Percentiles rank a stretch among this genome's conserved stretches.
phyloP scores from a whole-genome alignment of 1,140 invertebrate genomes.

The Listronotus bonariensis region DNA sequence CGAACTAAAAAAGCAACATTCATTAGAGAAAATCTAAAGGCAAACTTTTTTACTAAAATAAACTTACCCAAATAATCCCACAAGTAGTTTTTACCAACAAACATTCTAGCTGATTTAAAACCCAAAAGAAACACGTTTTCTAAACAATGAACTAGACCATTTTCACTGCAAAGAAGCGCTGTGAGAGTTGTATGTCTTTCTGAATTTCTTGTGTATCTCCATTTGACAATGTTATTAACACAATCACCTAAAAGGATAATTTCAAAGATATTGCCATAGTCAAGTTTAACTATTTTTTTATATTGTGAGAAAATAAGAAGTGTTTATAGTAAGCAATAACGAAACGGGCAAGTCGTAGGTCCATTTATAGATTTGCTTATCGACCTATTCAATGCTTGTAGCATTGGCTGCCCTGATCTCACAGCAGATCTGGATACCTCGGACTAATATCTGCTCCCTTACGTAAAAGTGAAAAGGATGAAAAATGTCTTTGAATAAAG shows the following conservation, averaged over 20 bases:
- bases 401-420: too few species aligned
- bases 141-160: constrained; percentile 88
- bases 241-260: constrained; percentile 74
- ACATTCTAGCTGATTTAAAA: constrained; percentile 88
- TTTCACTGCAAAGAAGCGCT: constrained; percentile 90
- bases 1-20: constrained; percentile 66
- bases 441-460: too few species aligned
- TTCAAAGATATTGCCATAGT: not conserved
- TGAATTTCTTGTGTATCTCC: constrained; percentile 81
- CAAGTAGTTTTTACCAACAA: constrained; percentile 92
- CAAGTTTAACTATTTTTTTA: not conserved
- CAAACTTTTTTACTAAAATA: not conserved
- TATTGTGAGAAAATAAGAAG: not conserved
- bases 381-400: too few species aligned
- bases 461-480: too few species aligned
- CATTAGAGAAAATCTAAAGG: not conserved
- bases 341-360: too few species aligned
- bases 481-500: too few species aligned
- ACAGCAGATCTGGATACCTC: too few species aligned
- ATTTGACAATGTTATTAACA: constrained; percentile 96
- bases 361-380: too few species aligned
- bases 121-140: constrained; percentile 94
- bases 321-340: too few species aligned
- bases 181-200: constrained; percentile 88
- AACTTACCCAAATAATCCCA: constrained; percentile 96